Base-by-base conservation (phyloP, 2,113 vertebrate genomes). In the Grammomys surdaster region DNA sequence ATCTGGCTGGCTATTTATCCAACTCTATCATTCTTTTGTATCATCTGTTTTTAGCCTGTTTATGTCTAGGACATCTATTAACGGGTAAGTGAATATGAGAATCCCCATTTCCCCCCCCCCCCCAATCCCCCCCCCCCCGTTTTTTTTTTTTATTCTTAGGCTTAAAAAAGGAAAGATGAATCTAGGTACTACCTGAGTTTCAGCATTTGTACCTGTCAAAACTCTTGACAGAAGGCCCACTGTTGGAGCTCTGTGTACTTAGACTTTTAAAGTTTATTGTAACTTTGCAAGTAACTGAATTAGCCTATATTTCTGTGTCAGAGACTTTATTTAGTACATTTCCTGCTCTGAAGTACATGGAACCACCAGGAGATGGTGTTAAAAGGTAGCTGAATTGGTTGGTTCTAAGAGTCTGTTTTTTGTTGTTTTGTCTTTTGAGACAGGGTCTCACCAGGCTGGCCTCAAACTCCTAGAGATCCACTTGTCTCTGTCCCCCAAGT, bases 21-120 rank as follows among this genome's bases (percentile, higher is more conserved):
- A 99, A 93, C 98, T 99, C 51, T 99, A 99, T 93, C 99, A 99
- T 96, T 99, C 99, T 48, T 98, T 99, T 5, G 98, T 99, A 92
- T 99, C 99, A 31, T 99, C 99, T 13, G 98, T 99, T 97, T 99
- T 99, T 97, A 99, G 99, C 97, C 99, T 99, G 36, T 97, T 99
- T 97, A 99, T 99, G 98, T 99, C 99, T 51, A 99, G 99, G 97
- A 99, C 99, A 78, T 99, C 99, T 90, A 99, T 99, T 95, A 99
- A 99, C 69, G 99, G 99, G 99, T 99, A 98, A 99, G 98, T 98
- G 89, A 84, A 63, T 85, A 76, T 84, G 82, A 67, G n/a, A 16
- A 46, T 56, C 28, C 28, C 6, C 13, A 78, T 9, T 51, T 51
- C 14, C 5, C 65, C 28, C 40, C 65, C 28, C 40, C 90, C 17